These are phyloP conservation scores for Acrocera orbiculus DNA, from an alignment of 2,888 invertebrate species.

Conservation along the genomic window DNA sequence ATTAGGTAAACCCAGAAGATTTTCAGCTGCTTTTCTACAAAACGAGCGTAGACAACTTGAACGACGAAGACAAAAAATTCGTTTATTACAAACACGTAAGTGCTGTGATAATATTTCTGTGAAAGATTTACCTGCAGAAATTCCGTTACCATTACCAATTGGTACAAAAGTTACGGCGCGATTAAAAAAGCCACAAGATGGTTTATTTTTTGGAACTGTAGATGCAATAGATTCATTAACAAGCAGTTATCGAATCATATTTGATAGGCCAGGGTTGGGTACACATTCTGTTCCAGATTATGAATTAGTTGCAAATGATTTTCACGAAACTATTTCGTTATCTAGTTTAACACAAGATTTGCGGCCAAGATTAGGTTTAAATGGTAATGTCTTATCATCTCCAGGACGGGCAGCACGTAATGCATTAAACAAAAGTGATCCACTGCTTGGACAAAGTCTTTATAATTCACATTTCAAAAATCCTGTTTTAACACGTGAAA, in stretches of 20 bases:
- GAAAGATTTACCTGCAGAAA: slow-evolving; percentile 84
- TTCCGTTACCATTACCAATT: slow-evolving; percentile 84
- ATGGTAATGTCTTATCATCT: slow-evolving; percentile 31
- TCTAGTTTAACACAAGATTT: slow-evolving; percentile 68
- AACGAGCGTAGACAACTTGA: slow-evolving; percentile 87
- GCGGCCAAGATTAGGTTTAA: slow-evolving; percentile 47
- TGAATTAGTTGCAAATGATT: slow-evolving; percentile 87
- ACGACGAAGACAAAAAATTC: slow-evolving; percentile 75
- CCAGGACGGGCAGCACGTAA: slow-evolving; percentile 14
- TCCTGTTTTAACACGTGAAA: slow-evolving; percentile 22
- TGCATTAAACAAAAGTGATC: slow-evolving; percentile 43
- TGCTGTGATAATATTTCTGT: slow-evolving; percentile 55
- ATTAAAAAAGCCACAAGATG: slow-evolving; percentile 83
- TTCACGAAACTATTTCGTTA: slow-evolving; percentile 76
- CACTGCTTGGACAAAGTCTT: slow-evolving; percentile 40
- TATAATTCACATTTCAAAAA: slow-evolving; percentile 32
- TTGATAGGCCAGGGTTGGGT: slow-evolving; percentile 80
- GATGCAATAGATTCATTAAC: slow-evolving; percentile 92
- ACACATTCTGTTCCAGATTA: slow-evolving; percentile 93
- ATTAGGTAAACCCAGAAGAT: slow-evolving; percentile 94
- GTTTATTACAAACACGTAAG: slow-evolving; percentile 84
- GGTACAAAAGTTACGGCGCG: slow-evolving; percentile 89
- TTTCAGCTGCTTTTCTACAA: slow-evolving; percentile 85
- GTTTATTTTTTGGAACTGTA: slow-evolving; percentile 81
- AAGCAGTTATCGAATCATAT: slow-evolving; percentile 86